These are phyloP conservation scores for Stomatorhinus ivindoensis DNA, from an alignment of 2,113 vertebrate species.

Conservation along the genomic window DNA sequence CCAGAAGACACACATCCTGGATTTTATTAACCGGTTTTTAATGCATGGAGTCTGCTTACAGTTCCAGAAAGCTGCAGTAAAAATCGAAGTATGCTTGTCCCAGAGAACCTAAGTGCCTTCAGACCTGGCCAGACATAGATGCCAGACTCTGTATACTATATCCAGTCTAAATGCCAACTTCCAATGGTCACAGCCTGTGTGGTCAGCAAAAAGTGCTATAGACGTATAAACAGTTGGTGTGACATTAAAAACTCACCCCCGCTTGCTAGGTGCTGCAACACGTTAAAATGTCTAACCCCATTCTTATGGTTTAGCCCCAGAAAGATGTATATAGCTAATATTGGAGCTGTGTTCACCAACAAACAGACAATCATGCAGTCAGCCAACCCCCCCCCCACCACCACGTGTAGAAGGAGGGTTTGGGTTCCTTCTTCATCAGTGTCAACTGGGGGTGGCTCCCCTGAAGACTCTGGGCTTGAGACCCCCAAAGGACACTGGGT, in stretches of 20 bases:
- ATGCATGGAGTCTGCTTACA: neutral
- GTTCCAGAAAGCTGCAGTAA: neutral
- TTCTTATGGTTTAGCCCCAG: neutral
- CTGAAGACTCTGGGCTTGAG: neutral
- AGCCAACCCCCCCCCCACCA: neutral
- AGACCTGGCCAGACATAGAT: neutral
- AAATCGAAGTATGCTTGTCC: neutral
- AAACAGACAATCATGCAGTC: neutral
- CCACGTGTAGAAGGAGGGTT: neutral
- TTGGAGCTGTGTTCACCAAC: neutral
- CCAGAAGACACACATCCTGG: neutral
- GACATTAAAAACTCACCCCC: neutral
- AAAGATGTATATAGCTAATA: neutral
- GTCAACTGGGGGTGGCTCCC: neutral
- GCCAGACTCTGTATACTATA: neutral
- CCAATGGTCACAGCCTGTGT: neutral
- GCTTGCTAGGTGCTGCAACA: neutral
- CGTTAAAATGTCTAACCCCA: neutral
- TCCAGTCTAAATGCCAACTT: neutral
- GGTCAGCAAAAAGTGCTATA: neutral
- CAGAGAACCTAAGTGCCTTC: neutral
- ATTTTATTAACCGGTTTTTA: neutral
- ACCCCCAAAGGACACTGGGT: neutral
- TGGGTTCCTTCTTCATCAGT: neutral
- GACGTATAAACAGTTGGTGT: neutral